Conservation (phyloP, 2,113 vertebrate species). For the Machaerirhynchus nigripectus region DNA sequence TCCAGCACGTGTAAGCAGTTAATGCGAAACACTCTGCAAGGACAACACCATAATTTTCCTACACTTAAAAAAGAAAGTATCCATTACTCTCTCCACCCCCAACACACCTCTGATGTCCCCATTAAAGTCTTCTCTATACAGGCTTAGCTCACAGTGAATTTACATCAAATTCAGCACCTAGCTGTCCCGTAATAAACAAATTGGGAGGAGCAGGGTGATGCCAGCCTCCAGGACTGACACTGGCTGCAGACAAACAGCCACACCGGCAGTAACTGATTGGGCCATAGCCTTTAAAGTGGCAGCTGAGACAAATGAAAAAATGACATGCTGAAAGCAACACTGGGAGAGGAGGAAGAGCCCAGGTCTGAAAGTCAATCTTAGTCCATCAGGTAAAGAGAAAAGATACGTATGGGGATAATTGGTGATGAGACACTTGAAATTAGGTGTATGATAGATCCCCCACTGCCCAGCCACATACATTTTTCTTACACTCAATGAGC, state of each 20-base stretch:
- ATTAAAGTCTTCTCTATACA: neutral
- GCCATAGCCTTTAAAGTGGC: neutral
- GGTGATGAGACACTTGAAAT: slow-evolving; percentile 64
- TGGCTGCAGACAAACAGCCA: neutral
- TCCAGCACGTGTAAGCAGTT: neutral
- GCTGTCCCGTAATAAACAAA: neutral
- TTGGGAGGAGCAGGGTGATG: accelerated
- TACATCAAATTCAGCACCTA: neutral
- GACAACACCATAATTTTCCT: neutral
- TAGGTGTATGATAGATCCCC: slow-evolving; percentile 46
- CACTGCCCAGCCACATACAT: neutral
- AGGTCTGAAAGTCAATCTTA: slow-evolving; percentile 31
- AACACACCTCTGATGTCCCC: neutral
- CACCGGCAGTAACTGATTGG: neutral
- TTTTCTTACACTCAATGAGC: slow-evolving; percentile 2
- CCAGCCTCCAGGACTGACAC: neutral
- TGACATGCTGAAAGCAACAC: neutral
- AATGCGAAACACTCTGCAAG: neutral
- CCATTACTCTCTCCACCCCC: neutral
- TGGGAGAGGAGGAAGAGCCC: neutral
- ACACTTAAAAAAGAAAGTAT: neutral
- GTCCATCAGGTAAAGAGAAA: slow-evolving; percentile 41
- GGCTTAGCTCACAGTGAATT: neutral
- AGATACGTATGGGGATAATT: slow-evolving; percentile 5
- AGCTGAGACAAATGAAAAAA: slow-evolving; percentile 20